Conservation (phyloP, 1,140 invertebrate genomes). For the Condylostylus longicornis region DNA sequence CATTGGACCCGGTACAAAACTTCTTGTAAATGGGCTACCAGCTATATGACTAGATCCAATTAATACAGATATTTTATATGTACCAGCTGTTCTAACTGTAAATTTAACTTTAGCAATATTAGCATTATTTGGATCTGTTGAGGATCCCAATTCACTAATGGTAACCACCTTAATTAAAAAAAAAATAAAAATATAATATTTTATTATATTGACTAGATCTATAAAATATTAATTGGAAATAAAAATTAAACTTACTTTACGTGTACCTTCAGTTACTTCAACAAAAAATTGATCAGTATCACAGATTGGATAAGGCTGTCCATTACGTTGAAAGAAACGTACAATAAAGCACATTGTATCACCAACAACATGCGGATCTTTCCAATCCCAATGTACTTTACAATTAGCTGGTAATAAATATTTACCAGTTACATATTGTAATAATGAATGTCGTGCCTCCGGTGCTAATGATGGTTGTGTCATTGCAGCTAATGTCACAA, state of each 20-base stretch:
- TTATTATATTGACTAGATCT: neutral
- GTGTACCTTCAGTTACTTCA: conserved; percentile 66
- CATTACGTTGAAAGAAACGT: conserved; percentile 81
- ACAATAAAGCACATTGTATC: conserved; percentile 80
- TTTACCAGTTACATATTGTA: conserved; percentile 83
- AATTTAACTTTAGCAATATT: conserved; percentile 80
- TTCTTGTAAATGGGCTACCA: conserved; percentile 45
- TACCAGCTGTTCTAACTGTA: conserved; percentile 74
- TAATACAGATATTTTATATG: conserved; percentile 72
- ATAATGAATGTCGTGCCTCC: conserved; percentile 71
- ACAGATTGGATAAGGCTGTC: conserved; percentile 81
- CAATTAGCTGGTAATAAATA: conserved; percentile 78
- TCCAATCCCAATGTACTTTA: conserved; percentile 63
- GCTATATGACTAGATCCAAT: conserved; percentile 46
- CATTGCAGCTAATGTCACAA: conserved; percentile 73
- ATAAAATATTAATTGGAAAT: neutral
- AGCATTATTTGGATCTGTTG: conserved; percentile 61
- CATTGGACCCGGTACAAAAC: conserved; percentile 52
- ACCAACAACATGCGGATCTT: conserved; percentile 71
- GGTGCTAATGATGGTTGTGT: conserved; percentile 70
- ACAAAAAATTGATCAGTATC: conserved; percentile 77
- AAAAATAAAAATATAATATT: neutral
- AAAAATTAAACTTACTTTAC: conserved; percentile 43
- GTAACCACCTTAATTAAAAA: conserved; percentile 39
- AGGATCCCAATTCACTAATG: conserved; percentile 73